phyloP scores from a whole-genome alignment of 2,888 invertebrate species.

The Mesorhabditis belari region DNA sequence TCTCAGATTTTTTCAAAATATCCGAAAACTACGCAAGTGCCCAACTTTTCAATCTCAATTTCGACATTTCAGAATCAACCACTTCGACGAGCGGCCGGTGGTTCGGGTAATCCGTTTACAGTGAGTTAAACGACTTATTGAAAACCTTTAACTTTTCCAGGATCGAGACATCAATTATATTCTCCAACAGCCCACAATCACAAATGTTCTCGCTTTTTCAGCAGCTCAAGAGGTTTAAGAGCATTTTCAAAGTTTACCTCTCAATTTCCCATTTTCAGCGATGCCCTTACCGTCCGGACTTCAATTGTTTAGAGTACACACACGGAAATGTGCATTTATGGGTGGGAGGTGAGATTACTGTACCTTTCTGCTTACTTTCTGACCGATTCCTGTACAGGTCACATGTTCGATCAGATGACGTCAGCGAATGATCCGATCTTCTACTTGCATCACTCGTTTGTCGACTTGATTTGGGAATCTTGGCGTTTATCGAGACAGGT shows the following conservation, averaged over 20 bases:
- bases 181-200: conserved; percentile 33
- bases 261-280: conserved; percentile 11
- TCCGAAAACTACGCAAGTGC: no score
- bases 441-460: conserved; percentile 53
- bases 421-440: conserved; percentile 53
- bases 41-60: no score
- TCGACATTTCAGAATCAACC: conserved; percentile 13
- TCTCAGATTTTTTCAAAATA: no score
- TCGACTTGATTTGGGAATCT: conserved; percentile 53
- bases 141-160: neutral
- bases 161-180: conserved; percentile 32
- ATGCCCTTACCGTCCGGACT: conserved; percentile 34
- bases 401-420: conserved; percentile 37
- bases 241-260: no score
- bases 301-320: conserved; percentile 37
- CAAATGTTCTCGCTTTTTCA: conserved; percentile 42
- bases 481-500: conserved; percentile 23
- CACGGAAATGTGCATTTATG: conserved; percentile 44
- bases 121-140: neutral
- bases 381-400: conserved; percentile 3
- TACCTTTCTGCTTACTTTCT: neutral
- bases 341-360: conserved; percentile 35
- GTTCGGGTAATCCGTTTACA: conserved; percentile 26
- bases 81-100: conserved; percentile 29
- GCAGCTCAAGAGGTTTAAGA: conserved; percentile 28